Evolutionary conservation across 2,888 invertebrate genomes (phyloP).

Genomic region (Drosophila colorata): DNA sequence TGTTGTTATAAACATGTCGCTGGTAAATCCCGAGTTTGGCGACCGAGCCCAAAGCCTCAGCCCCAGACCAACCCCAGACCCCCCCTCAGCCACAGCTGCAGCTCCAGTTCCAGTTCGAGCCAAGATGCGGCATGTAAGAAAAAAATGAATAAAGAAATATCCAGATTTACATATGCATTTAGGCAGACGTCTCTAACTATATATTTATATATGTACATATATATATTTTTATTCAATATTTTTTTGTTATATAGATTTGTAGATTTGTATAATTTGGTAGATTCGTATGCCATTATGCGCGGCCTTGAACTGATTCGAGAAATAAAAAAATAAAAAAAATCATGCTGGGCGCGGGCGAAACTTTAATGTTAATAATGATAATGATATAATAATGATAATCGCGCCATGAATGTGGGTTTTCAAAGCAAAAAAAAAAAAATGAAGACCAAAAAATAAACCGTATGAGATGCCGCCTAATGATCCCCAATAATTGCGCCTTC

Average conservation of each 20-base stretch:
- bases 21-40: conserved; percentile 60
- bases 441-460: too few relatives aligned
- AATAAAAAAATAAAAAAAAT: neutral
- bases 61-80: too few relatives aligned
- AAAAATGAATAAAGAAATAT: conserved; percentile 20
- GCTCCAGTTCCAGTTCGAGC: too few relatives aligned
- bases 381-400: conserved; percentile 12
- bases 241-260: conserved; percentile 3
- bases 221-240: neutral
- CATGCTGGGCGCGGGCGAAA: conserved; percentile 42
- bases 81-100: too few relatives aligned
- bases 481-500: conserved; percentile 18
- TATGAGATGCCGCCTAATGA: conserved; percentile 10
- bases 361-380: conserved; percentile 36
- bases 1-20: conserved; percentile 57
- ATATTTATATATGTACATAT: conserved; percentile 2
- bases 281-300: conserved; percentile 38
- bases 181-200: conserved; percentile 7
- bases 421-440: too few relatives aligned
- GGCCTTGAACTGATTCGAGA: conserved; percentile 71
- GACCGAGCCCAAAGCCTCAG: too few relatives aligned
- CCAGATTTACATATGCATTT: conserved; percentile 44
- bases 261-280: conserved; percentile 27
- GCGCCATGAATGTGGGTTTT: neutral
- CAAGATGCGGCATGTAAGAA: conserved; percentile 36